Conservation (phyloP, 1,140 invertebrate species). For the Drosophila bocqueti region DNA sequence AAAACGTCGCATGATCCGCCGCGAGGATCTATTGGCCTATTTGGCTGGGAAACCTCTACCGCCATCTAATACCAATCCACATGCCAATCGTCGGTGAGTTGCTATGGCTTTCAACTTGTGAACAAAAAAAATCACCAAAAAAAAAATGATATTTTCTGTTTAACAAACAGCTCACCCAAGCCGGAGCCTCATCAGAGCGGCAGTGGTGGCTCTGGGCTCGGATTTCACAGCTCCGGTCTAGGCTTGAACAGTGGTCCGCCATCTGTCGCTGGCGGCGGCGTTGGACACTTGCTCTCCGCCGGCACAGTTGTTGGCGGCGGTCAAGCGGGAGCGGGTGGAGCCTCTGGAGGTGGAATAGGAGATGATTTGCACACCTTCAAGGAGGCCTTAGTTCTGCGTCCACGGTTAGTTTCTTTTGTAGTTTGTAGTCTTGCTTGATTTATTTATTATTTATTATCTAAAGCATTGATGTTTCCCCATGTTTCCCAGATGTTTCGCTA, state of each 20-base stretch:
- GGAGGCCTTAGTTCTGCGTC: conserved; percentile 90
- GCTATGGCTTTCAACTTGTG: conserved; percentile 10
- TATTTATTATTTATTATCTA: too few species aligned
- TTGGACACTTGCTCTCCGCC: conserved; percentile 52
- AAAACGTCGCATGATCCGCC: conserved; percentile 89
- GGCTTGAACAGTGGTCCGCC: conserved; percentile 45
- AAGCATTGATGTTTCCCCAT: too few species aligned
- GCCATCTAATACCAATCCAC: conserved; percentile 86
- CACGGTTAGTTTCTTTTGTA: conserved; percentile 84
- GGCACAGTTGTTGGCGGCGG: conserved; percentile 23
- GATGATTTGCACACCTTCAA: conserved; percentile 90
- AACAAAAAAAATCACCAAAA: conserved; percentile 8
- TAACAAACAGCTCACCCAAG: conserved; percentile 68
- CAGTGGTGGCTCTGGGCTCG: conserved; percentile 42
- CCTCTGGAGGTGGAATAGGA: conserved; percentile 41
- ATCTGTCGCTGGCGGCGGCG: conserved; percentile 35
- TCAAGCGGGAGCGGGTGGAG: conserved; percentile 31
- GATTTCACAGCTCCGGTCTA: conserved; percentile 59
- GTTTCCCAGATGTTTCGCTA: too few species aligned
- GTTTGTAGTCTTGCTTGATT: too few species aligned
- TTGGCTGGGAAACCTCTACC: conserved; percentile 90
- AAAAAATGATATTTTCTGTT: conserved; percentile 35
- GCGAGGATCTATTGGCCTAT: conserved; percentile 93
- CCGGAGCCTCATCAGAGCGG: conserved; percentile 70
- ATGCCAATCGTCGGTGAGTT: conserved; percentile 85